These are phyloP conservation scores for Ciconia nigra DNA, from an alignment of 2,797 vertebrate genomes.

Conservation along the genomic window DNA sequence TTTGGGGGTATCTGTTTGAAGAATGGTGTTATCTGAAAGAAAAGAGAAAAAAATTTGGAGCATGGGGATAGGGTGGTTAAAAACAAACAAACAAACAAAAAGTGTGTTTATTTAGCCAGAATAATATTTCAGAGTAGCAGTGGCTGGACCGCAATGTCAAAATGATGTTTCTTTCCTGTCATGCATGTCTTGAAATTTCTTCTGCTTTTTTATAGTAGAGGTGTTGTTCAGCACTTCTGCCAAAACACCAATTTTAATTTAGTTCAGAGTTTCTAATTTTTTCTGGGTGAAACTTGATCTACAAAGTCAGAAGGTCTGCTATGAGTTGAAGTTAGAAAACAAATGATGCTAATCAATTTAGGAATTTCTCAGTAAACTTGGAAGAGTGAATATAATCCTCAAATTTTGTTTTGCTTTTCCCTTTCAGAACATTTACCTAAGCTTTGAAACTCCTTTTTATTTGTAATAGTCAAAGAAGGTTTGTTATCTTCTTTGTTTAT, in stretches of 20 bases:
- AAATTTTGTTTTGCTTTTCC: not conserved
- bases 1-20: not conserved
- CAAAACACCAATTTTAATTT: not conserved
- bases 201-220: not conserved
- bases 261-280: not conserved
- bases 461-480: not conserved
- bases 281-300: not conserved
- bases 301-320: not conserved
- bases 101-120: not conserved
- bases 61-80: not conserved
- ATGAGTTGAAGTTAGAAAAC: not conserved
- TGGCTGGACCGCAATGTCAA: not conserved
- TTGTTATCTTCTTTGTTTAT: not conserved
- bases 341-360: not conserved
- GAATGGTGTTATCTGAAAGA: not conserved
- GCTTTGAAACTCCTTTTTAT: not conserved
- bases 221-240: not conserved
- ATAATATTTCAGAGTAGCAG: not conserved
- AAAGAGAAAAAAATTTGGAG: not conserved
- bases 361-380: not conserved
- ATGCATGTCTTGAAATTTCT: not conserved
- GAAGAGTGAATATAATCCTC: not conserved
- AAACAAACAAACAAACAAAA: too few species aligned
- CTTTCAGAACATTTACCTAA: not conserved
- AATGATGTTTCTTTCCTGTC: not conserved